phyloP scores from a whole-genome alignment of 2,888 invertebrate genomes.

The Atrina japonica region DNA sequence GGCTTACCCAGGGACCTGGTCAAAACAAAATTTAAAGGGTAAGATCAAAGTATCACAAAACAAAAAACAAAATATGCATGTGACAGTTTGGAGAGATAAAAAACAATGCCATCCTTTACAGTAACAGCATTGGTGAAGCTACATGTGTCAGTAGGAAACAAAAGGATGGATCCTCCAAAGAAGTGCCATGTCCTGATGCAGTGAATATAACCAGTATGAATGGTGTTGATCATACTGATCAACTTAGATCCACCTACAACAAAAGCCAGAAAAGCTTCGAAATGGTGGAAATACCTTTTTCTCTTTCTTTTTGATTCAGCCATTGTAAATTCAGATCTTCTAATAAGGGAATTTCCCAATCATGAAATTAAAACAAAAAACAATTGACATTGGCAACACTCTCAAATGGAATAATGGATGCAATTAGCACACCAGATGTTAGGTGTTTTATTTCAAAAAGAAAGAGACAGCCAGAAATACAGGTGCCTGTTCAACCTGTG shows the following conservation, averaged over 20 bases:
- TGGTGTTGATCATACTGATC: constrained; percentile 46
- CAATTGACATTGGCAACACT: too few relatives aligned
- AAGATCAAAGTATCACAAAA: constrained; percentile 30
- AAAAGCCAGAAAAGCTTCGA: constrained; percentile 20
- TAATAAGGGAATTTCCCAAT: too few relatives aligned
- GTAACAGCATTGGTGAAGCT: constrained; percentile 9
- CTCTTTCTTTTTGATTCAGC: constrained; percentile 1
- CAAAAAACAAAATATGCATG: constrained; percentile 30
- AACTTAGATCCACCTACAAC: constrained; percentile 32
- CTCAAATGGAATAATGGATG: too few relatives aligned
- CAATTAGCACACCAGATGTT: background rate
- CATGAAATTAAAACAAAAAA: too few relatives aligned
- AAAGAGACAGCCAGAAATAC: background rate
- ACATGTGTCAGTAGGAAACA: constrained; percentile 8
- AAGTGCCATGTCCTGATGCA: constrained; percentile 26
- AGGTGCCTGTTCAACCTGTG: background rate
- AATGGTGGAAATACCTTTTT: constrained; percentile 37
- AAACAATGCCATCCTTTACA: constrained; percentile 2
- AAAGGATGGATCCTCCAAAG: constrained; percentile 15
- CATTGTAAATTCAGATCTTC: constrained; percentile 2
- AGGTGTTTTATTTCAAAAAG: background rate
- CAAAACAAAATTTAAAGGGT: too few relatives aligned
- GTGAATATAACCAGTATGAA: constrained; percentile 36
- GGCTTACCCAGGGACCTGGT: too few relatives aligned
- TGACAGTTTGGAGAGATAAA: constrained; percentile 41